These are phyloP conservation scores for Caenorhabditis remanei DNA, from an alignment of 1,140 invertebrate species.

Conservation along the genomic window DNA sequence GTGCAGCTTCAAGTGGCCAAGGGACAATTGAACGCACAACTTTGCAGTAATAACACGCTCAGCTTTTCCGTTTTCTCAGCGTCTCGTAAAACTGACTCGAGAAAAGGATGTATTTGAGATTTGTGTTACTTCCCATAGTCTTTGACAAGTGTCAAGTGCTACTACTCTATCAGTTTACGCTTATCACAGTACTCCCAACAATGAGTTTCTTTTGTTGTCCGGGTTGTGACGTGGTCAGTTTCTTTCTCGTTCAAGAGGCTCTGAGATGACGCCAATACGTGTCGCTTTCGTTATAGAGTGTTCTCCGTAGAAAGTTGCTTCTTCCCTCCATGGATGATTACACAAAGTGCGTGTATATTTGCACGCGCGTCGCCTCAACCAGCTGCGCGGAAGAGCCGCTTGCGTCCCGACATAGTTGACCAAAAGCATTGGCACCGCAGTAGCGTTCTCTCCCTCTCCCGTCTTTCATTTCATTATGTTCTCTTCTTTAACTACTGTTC, in stretches of 20 bases:
- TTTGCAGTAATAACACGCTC: conserved; percentile 33
- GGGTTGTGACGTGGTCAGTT: background rate
- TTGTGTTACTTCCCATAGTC: background rate
- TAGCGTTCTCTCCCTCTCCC: conserved; percentile 1
- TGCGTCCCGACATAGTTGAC: conserved; percentile 15
- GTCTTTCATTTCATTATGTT: background rate
- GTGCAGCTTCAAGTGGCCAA: conserved; percentile 45
- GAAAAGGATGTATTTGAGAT: conserved; percentile 13
- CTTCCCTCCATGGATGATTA: conserved; percentile 44
- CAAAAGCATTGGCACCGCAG: conserved; percentile 47
- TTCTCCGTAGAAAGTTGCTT: conserved; percentile 32
- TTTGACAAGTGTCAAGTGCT: conserved; percentile 7
- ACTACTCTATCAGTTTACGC: conserved; percentile 1
- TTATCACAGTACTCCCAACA: background rate
- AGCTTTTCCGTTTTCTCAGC: background rate
- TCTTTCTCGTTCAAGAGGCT: conserved; percentile 34
- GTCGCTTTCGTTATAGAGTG: conserved; percentile 4
- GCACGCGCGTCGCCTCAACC: conserved; percentile 27
- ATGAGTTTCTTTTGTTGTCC: conserved; percentile 31
- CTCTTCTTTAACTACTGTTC: background rate
- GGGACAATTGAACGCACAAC: conserved; percentile 38
- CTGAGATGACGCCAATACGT: conserved; percentile 50
- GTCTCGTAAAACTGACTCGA: background rate
- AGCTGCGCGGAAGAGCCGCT: conserved; percentile 51
- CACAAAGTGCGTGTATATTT: conserved; percentile 50